phyloP scores from a whole-genome alignment of 1,140 invertebrate genomes.

The Zaprionus davidi region DNA sequence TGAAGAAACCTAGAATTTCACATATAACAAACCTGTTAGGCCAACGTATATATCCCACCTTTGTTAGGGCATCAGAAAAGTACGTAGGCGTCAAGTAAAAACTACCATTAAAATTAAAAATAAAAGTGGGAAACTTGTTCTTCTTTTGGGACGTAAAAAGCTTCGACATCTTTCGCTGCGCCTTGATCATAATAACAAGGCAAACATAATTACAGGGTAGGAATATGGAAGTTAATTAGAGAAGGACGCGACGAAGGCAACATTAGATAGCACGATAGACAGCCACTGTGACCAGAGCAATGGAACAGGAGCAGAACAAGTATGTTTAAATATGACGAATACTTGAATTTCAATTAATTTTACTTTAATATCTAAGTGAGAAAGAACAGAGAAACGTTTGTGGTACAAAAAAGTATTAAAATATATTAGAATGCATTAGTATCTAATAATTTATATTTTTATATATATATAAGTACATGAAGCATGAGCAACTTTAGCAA shows the following conservation, averaged over 20 bases:
- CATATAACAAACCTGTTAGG: neutral
- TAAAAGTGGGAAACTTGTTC: neutral
- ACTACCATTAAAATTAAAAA: neutral
- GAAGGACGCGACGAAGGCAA: neutral
- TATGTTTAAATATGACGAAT: neutral
- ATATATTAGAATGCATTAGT: no score
- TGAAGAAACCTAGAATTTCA: neutral
- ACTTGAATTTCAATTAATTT: neutral
- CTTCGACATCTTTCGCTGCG: neutral
- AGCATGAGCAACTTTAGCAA: no score
- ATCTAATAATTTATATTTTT: no score
- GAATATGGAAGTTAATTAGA: conserved; percentile 32
- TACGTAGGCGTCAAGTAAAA: neutral
- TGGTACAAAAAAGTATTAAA: no score
- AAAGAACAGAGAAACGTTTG: neutral
- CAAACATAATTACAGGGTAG: conserved; percentile 13
- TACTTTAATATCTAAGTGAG: neutral
- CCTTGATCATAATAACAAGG: neutral
- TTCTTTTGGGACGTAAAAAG: neutral
- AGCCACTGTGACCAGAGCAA: neutral
- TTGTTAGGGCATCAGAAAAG: neutral
- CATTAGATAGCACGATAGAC: neutral
- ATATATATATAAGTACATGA: no score
- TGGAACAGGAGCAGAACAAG: neutral
- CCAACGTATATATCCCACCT: neutral